These are phyloP conservation scores for Protonibea diacanthus DNA, from an alignment of 2,797 vertebrate species.

Conservation along the genomic window DNA sequence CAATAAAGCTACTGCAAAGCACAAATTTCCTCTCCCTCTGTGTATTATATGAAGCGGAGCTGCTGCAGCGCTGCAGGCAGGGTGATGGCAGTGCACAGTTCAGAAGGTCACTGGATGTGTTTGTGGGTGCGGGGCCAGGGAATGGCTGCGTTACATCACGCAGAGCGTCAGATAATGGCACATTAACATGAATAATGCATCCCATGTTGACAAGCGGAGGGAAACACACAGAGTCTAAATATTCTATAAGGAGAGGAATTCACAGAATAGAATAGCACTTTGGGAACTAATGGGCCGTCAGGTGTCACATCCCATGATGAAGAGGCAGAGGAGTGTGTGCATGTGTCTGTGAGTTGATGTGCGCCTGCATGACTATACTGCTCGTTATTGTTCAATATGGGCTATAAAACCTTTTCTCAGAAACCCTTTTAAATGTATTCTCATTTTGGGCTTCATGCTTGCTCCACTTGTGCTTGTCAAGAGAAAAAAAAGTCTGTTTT, in stretches of 20 bases:
- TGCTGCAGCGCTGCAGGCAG: slow-evolving; percentile 47
- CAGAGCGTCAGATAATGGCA: slow-evolving; percentile 79
- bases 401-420: slow-evolving; percentile 61
- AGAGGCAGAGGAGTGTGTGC: slow-evolving; percentile 59
- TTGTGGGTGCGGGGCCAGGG: slow-evolving; percentile 57
- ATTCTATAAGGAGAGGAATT: slow-evolving; percentile 81
- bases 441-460: slow-evolving; percentile 51
- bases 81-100: slow-evolving; percentile 67
- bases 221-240: slow-evolving; percentile 78
- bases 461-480: slow-evolving; percentile 48
- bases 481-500: slow-evolving; percentile 38
- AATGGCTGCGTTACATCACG: slow-evolving; percentile 80
- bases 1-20: slow-evolving; percentile 52
- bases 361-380: slow-evolving; percentile 35
- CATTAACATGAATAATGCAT: slow-evolving; percentile 84
- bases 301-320: slow-evolving; percentile 79
- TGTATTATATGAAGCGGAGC: slow-evolving; percentile 37
- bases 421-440: slow-evolving; percentile 61
- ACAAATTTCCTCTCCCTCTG: slow-evolving; percentile 18
- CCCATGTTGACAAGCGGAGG: slow-evolving; percentile 76
- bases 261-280: slow-evolving; percentile 77
- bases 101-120: slow-evolving; percentile 78
- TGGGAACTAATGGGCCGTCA: slow-evolving; percentile 81
- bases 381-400: slow-evolving; percentile 71
- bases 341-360: slow-evolving; percentile 39